Conservation (phyloP, 2,113 vertebrate species). For the Archocentrus centrarchus region DNA sequence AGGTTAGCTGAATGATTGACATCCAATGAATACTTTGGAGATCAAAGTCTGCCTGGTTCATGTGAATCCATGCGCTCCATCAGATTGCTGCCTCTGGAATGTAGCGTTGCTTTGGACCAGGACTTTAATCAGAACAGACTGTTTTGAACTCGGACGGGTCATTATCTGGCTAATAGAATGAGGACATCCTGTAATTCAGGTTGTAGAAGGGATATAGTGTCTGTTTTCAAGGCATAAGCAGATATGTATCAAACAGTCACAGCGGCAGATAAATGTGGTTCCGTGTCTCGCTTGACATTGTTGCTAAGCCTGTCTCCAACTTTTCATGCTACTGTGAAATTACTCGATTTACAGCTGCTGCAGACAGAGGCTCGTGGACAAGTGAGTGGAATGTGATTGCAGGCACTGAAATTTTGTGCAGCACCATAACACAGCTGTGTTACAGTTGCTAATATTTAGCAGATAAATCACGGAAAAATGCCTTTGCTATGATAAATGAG, state of each 20-base stretch:
- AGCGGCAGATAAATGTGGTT: slow-evolving; percentile 55
- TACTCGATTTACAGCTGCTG: slow-evolving; percentile 46
- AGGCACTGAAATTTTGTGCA: slow-evolving; percentile 23
- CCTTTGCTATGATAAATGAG: neutral
- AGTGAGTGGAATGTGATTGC: slow-evolving; percentile 28
- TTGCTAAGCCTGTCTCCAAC: slow-evolving; percentile 50
- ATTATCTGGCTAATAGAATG: slow-evolving; percentile 62
- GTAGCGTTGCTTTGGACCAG: slow-evolving; percentile 53
- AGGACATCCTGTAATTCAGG: slow-evolving; percentile 50
- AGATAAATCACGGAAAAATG: slow-evolving; percentile 10
- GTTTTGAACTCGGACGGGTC: slow-evolving; percentile 70
- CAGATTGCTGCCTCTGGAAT: slow-evolving; percentile 74
- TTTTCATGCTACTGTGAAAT: slow-evolving; percentile 59
- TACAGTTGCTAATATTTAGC: slow-evolving; percentile 11
- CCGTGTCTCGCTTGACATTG: slow-evolving; percentile 42
- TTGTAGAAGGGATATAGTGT: slow-evolving; percentile 22
- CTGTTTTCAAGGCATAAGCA: slow-evolving; percentile 52
- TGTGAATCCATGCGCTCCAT: slow-evolving; percentile 60
- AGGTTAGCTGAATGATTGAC: slow-evolving; percentile 56
- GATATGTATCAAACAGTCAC: slow-evolving; percentile 61
- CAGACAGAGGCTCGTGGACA: slow-evolving; percentile 29
- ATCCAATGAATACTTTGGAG: slow-evolving; percentile 53
- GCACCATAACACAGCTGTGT: slow-evolving; percentile 8
- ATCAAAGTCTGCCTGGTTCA: slow-evolving; percentile 62
- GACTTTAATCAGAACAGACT: slow-evolving; percentile 72